phyloP scores from a whole-genome alignment of 2,797 vertebrate species.

The Phataginus tricuspis region DNA sequence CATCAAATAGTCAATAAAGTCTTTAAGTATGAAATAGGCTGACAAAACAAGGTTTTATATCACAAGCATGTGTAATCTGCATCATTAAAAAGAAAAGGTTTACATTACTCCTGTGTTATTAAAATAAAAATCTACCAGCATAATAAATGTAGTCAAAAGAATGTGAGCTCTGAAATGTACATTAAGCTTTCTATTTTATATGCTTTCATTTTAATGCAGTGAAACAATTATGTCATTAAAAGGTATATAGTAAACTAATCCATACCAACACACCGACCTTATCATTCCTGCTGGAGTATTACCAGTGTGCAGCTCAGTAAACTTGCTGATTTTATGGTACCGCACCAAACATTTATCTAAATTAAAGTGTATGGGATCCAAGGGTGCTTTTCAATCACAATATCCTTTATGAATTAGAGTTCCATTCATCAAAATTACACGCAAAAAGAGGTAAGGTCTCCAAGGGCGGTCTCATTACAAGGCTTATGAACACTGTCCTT shows the following conservation, averaged over 20 bases:
- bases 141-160: conserved; percentile 49
- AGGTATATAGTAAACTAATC: conserved; percentile 55
- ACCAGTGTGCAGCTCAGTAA: conserved; percentile 76
- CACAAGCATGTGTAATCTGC: not conserved
- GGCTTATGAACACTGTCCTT: conserved; percentile 89
- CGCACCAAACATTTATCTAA: conserved; percentile 88
- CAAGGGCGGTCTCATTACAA: conserved; percentile 89
- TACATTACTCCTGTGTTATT: not conserved
- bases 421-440: conserved; percentile 93
- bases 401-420: conserved; percentile 89
- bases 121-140: conserved; percentile 47
- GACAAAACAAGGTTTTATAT: not conserved
- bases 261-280: not conserved
- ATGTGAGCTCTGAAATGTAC: conserved; percentile 51
- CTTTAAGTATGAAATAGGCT: not conserved
- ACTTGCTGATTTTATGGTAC: conserved; percentile 80
- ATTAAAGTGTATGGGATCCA: conserved; percentile 86
- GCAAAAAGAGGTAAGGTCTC: conserved; percentile 88
- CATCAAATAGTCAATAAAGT: not conserved
- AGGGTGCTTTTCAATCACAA: conserved; percentile 89
- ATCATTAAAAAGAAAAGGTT: not conserved
- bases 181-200: conserved; percentile 64
- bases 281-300: conserved; percentile 40
- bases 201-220: conserved; percentile 64
- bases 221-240: conserved; percentile 72